Evolutionary conservation across 2,888 invertebrate species (phyloP).

Genomic region (Crematogaster levior): DNA sequence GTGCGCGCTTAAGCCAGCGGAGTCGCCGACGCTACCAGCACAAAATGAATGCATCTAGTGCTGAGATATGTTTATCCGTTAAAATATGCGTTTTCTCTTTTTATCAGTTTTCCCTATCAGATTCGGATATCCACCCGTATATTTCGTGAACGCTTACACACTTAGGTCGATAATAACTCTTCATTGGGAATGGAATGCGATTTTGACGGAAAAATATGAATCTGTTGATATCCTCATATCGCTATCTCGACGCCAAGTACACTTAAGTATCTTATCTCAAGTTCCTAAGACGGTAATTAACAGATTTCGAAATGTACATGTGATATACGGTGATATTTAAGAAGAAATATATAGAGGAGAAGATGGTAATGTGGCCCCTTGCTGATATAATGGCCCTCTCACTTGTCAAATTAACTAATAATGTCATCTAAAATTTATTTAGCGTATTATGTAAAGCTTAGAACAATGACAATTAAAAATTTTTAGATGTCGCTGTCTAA

Average conservation of each 20-base stretch:
- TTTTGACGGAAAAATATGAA: neutral
- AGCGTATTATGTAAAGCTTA: too few relatives aligned
- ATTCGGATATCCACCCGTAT: neutral
- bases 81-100: constrained; percentile 61
- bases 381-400: too few relatives aligned
- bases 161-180: neutral
- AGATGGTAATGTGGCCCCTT: too few relatives aligned
- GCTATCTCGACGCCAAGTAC: neutral
- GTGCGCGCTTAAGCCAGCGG: constrained; percentile 54
- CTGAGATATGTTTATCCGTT: constrained; percentile 64
- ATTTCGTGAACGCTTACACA: neutral
- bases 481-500: too few relatives aligned
- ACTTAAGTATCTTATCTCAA: neutral
- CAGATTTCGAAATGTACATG: neutral
- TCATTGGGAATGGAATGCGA: neutral
- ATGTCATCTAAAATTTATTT: too few relatives aligned
- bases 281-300: neutral
- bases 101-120: neutral
- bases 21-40: constrained; percentile 44
- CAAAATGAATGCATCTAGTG: constrained; percentile 51
- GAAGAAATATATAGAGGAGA: too few relatives aligned
- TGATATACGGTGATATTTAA: neutral
- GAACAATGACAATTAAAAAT: too few relatives aligned
- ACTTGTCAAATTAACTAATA: too few relatives aligned
- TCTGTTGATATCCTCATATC: neutral